Evolutionary conservation across 1,140 invertebrate genomes (phyloP).

Genomic region (Nephila pilipes): DNA sequence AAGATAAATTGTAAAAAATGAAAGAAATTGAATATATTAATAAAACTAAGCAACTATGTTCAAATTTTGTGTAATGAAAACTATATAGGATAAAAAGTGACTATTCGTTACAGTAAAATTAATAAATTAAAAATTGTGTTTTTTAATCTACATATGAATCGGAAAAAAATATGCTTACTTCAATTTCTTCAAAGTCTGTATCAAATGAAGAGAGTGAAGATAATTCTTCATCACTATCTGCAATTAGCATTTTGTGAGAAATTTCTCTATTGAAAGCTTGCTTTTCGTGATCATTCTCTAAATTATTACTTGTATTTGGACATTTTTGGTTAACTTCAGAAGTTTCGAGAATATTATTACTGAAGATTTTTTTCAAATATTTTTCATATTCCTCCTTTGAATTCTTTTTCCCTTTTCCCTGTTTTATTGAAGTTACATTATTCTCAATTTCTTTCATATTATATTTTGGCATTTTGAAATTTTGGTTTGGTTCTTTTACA

Average conservation of each 20-base stretch:
- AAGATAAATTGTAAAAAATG: too few relatives aligned
- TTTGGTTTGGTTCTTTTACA: neutral
- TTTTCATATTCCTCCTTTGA: neutral
- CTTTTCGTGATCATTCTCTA: neutral
- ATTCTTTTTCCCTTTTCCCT: neutral
- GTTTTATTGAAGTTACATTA: neutral
- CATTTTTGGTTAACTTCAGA: neutral
- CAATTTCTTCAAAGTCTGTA: neutral
- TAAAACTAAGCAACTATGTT: too few relatives aligned
- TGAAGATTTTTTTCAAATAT: conserved; percentile 10
- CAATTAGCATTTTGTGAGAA: neutral
- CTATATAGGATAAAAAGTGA: too few relatives aligned
- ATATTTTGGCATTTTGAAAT: neutral
- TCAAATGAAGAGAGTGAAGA: conserved; percentile 8
- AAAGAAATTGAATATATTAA: too few relatives aligned
- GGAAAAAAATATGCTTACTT: neutral
- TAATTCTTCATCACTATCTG: conserved; percentile 7
- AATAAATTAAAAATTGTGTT: neutral
- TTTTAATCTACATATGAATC: neutral
- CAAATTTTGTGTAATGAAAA: too few relatives aligned
- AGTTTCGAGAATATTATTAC: neutral
- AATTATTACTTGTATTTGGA: neutral
- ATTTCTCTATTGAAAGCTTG: neutral
- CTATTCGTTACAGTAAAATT: too few relatives aligned
- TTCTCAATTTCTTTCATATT: neutral